phyloP scores from a whole-genome alignment of 2,113 vertebrate genomes.

The Mixornis gularis region DNA sequence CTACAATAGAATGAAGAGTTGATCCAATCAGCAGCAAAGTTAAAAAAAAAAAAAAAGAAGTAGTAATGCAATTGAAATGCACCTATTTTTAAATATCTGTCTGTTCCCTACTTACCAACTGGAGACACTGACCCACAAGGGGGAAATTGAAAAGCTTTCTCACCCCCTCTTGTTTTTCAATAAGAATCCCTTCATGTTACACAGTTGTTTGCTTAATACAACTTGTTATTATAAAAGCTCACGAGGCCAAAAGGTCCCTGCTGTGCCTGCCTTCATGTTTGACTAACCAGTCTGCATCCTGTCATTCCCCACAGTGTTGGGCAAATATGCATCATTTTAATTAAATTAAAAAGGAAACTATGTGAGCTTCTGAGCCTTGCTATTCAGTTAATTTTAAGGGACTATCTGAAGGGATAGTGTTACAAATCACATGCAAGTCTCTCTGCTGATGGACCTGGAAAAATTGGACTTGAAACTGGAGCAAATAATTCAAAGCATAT shows the following conservation, averaged over 20 bases:
- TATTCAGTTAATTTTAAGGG: slow-evolving; percentile 3
- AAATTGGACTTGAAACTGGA: neutral
- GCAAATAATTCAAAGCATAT: slow-evolving; percentile 46
- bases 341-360: slow-evolving; percentile 31
- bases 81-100: slow-evolving; percentile 1
- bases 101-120: neutral
- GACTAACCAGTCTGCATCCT: slow-evolving; percentile 22
- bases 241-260: slow-evolving; percentile 29
- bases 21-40: slow-evolving; percentile 19
- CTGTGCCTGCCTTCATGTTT: slow-evolving; percentile 14
- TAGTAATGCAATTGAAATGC: slow-evolving; percentile 26
- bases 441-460: neutral
- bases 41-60: neutral
- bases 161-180: slow-evolving; percentile 31
- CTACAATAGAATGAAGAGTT: slow-evolving; percentile 18
- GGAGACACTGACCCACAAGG: neutral
- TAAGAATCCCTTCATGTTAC: slow-evolving; percentile 19
- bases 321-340: slow-evolving; percentile 31
- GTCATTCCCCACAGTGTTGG: slow-evolving; percentile 10
- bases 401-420: slow-evolving; percentile 15
- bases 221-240: slow-evolving; percentile 37
- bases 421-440: slow-evolving; percentile 24
- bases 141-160: slow-evolving; percentile 21
- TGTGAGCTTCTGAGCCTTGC: neutral
- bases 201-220: slow-evolving; percentile 54